Evolutionary conservation across 2,888 invertebrate genomes (phyloP), one percentile per base, ranked within the genome.

Genomic region (Cremastinae sp.): DNA sequence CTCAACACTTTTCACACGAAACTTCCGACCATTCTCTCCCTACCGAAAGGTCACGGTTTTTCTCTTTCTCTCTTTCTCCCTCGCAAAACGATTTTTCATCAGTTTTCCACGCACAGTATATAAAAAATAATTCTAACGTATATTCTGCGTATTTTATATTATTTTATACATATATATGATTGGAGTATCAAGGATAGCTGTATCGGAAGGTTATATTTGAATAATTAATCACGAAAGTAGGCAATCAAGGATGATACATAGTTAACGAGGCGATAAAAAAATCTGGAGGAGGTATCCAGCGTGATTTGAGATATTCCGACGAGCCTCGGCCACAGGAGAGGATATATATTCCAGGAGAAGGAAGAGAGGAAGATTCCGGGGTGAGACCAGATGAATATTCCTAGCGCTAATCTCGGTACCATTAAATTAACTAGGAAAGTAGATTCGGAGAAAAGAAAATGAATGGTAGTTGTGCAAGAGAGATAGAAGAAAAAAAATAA

Each of bases 1-100:
- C 84, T 80, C 80, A 79, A 83, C 81, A 62, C 80, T 83, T 80
- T 81, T 82, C 82, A 82, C 84, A 84, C 83, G 82, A 83, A 83
- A 84, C 22, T 18, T 28, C 16, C 54, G 12, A 20, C 54, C 18
- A 28, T 18, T n/a, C 28, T 54, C 14, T 14, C 54, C 45, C 43
- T n/a, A 28, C 20, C 14, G 0, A 9, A 14, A 10, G 12, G 10
- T 10, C 3, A 14, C 3, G 34, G n/a, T 36, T 45, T 0, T 16
- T 45, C 43, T 43, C 14, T 47, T 2, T 0, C 12, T 41, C 2
- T 2, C 12, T 9, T 41, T 12, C 2, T n/a, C 36, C 9, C 36
- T 7, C 9, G 9, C 9, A 36, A 4, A 36, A 36, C n/a, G n/a
- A n/a, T n/a, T n/a, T n/a, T n/a, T n/a, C n/a, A n/a, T n/a, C n/a